Evolutionary conservation across 92 coral and sea anemone genomes (phyloP).

Genomic region (Meandrina meandrites): DNA sequence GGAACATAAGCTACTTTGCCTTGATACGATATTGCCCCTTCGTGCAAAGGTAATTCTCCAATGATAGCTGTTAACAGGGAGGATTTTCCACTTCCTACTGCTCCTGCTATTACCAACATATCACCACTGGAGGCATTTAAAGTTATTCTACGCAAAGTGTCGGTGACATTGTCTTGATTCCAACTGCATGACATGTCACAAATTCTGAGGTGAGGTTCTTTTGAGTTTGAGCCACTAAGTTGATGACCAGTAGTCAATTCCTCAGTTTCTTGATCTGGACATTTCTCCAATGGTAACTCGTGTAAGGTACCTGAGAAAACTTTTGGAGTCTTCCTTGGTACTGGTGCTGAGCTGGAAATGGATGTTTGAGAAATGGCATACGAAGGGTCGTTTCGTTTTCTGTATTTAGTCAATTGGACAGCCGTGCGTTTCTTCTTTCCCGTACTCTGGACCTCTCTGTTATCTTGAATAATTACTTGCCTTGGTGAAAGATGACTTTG

Average conservation of each 20-base stretch:
- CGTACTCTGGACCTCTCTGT: background rate
- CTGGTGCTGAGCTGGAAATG: background rate
- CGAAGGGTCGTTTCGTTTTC: background rate
- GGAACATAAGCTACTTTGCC: slow-evolving; percentile 28
- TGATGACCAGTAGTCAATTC: background rate
- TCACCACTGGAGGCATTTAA: background rate
- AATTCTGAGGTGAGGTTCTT: background rate
- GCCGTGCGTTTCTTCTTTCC: background rate
- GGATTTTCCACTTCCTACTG: slow-evolving; percentile 29
- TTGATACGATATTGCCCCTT: background rate
- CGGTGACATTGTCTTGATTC: background rate
- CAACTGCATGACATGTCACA: slow-evolving; percentile 10
- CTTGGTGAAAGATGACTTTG: too few species aligned
- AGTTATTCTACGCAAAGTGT: background rate
- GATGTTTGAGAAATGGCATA: background rate
- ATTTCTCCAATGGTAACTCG: too few species aligned
- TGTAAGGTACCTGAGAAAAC: background rate
- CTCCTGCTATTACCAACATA: background rate
- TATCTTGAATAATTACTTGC: background rate
- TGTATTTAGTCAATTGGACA: background rate
- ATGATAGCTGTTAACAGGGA: slow-evolving; percentile 15
- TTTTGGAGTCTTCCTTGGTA: background rate
- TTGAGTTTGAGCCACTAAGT: background rate
- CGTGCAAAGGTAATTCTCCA: background rate
- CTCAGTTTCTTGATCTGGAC: too few species aligned